These are phyloP conservation scores for Dendronephthya gigantea DNA, from an alignment of 64 coral and sea anemone genomes.

Conservation along the genomic window DNA sequence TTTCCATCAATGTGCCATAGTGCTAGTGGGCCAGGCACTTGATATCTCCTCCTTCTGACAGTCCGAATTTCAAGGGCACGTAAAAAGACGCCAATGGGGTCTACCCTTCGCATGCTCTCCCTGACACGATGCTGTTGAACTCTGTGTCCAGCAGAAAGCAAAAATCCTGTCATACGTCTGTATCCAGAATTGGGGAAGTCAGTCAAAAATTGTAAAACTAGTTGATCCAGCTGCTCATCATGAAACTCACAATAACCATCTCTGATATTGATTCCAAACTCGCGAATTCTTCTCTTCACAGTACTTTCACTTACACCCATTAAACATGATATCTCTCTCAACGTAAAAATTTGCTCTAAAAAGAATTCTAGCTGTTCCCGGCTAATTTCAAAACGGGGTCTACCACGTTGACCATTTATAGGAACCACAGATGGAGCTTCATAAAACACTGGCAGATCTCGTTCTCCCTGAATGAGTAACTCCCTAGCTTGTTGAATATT, in stretches of 20 bases:
- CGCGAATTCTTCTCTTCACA: neutral
- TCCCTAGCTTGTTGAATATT: neutral
- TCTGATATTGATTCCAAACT: neutral
- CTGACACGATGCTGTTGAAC: neutral
- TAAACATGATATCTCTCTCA: neutral
- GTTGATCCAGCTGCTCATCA: neutral
- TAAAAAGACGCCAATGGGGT: neutral
- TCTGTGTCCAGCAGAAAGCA: neutral
- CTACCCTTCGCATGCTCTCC: neutral
- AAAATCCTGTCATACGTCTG: neutral
- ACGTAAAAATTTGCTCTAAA: neutral
- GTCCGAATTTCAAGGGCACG: neutral
- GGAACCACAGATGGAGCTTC: neutral
- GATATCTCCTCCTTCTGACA: neutral
- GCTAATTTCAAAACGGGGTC: neutral
- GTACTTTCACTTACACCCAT: neutral
- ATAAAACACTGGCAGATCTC: neutral
- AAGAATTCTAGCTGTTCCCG: neutral
- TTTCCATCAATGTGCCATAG: neutral
- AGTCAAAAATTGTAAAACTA: neutral
- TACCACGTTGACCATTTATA: neutral
- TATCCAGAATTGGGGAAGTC: neutral
- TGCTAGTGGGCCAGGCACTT: constrained; percentile 1
- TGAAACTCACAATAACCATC: neutral
- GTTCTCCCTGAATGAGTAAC: neutral